Percentiles rank a stretch among this genome's conserved stretches.
phyloP scores from a whole-genome alignment of 2,113 vertebrate species.

The Oncorhynchus kisutch region DNA sequence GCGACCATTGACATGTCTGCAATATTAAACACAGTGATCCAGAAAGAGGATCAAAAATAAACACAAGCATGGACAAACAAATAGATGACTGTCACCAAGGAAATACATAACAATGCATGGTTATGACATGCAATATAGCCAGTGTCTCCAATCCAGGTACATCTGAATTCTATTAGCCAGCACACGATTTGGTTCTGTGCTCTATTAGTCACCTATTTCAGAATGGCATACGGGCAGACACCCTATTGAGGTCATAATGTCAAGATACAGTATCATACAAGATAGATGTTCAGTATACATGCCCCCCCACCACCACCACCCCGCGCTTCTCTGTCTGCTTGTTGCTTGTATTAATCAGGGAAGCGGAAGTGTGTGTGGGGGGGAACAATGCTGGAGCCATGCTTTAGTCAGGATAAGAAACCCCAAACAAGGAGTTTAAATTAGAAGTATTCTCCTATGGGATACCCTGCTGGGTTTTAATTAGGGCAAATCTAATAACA shows the following conservation, averaged over 20 bases:
- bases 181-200: too few relatives aligned
- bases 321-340: not conserved
- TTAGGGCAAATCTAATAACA: slow-evolving; percentile 24
- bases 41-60: not conserved
- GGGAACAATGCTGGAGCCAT: not conserved
- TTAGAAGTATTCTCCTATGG: slow-evolving; percentile 1
- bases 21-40: not conserved
- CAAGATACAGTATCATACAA: not conserved
- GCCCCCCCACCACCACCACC: not conserved
- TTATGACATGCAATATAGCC: not conserved
- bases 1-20: slow-evolving; percentile 19
- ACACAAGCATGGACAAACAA: slow-evolving; percentile 10
- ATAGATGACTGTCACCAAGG: slow-evolving; percentile 7
- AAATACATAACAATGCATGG: not conserved
- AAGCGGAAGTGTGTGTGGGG: not conserved
- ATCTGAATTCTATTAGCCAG: too few relatives aligned
- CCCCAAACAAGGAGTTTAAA: slow-evolving; percentile 12
- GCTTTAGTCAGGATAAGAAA: slow-evolving; percentile 23
- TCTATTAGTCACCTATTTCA: too few relatives aligned
- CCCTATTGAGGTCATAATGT: not conserved
- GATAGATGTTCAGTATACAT: not conserved
- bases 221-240: too few relatives aligned
- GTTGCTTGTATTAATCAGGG: slow-evolving; percentile 22
- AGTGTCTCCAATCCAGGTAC: not conserved
- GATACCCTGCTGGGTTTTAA: slow-evolving; percentile 22